phyloP scores from a whole-genome alignment of 2,113 vertebrate species.

The Laticauda colubrina region DNA sequence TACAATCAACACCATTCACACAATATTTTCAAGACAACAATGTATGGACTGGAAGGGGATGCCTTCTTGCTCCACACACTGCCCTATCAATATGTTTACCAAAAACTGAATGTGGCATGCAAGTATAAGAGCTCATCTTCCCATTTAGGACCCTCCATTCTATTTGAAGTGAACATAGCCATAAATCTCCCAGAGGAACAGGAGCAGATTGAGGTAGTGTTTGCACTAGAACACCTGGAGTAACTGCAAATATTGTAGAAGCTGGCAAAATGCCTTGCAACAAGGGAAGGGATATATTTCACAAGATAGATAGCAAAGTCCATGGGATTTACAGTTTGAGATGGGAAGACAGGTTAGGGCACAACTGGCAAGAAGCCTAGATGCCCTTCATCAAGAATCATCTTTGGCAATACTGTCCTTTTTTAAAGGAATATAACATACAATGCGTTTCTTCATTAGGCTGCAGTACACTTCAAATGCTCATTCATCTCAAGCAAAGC shows the following conservation, averaged over 20 bases:
- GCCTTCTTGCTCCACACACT: neutral
- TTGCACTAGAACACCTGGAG: neutral
- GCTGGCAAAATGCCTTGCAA: slow-evolving; percentile 12
- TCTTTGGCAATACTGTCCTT: slow-evolving; percentile 2
- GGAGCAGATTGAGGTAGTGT: neutral
- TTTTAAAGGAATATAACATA: neutral
- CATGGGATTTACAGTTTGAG: neutral
- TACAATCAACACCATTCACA: neutral
- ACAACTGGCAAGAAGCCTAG: neutral
- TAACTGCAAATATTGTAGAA: neutral
- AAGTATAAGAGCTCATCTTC: neutral
- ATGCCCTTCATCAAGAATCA: slow-evolving; percentile 10
- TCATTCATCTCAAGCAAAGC: neutral
- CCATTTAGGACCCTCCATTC: neutral
- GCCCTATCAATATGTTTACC: neutral
- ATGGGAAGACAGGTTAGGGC: neutral
- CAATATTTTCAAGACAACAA: neutral
- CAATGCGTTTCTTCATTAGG: neutral
- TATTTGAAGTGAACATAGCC: fast-evolving
- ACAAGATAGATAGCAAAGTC: neutral
- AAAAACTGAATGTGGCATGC: neutral
- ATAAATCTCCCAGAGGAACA: neutral
- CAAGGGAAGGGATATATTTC: slow-evolving; percentile 21
- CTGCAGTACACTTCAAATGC: neutral
- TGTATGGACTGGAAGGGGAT: neutral